Percentiles rank a stretch among this genome's conserved stretches.
These are phyloP conservation scores for Nansenia antarctica DNA, from an alignment of 2,113 vertebrate genomes.

Conservation along the genomic window DNA sequence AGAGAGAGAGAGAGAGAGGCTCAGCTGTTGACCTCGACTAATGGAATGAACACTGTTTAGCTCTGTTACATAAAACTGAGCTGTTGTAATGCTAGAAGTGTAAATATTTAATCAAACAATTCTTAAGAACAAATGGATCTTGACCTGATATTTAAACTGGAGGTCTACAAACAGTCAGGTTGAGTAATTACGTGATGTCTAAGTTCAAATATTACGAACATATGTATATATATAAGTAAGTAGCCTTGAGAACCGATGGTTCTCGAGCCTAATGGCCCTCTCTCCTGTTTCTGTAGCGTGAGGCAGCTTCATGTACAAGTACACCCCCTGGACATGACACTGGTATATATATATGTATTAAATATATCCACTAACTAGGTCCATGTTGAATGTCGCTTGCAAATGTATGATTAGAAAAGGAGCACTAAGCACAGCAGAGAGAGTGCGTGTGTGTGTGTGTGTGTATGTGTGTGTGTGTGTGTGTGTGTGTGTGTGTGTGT, in stretches of 20 bases:
- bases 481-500: neutral
- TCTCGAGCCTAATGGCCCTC: too few relatives aligned
- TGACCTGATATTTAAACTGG: conserved; percentile 37
- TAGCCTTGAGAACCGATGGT: too few relatives aligned
- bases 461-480: neutral
- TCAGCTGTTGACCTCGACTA: conserved; percentile 44
- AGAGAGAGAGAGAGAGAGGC: conserved; percentile 41
- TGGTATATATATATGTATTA: too few relatives aligned
- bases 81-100: conserved; percentile 44
- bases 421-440: neutral
- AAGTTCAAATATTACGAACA: neutral
- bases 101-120: conserved; percentile 67
- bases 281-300: too few relatives aligned
- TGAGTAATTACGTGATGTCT: conserved; percentile 5
- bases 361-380: too few relatives aligned
- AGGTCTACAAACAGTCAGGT: neutral
- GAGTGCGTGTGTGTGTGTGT: too few relatives aligned
- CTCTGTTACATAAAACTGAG: conserved; percentile 46
- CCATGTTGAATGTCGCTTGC: neutral
- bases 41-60: conserved; percentile 53
- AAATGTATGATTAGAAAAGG: neutral
- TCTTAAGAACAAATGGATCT: conserved; percentile 53
- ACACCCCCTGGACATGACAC: too few relatives aligned
- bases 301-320: too few relatives aligned
- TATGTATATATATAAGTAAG: neutral